phyloP scores from a whole-genome alignment of 2,113 vertebrate species.

The Melospiza georgiana region DNA sequence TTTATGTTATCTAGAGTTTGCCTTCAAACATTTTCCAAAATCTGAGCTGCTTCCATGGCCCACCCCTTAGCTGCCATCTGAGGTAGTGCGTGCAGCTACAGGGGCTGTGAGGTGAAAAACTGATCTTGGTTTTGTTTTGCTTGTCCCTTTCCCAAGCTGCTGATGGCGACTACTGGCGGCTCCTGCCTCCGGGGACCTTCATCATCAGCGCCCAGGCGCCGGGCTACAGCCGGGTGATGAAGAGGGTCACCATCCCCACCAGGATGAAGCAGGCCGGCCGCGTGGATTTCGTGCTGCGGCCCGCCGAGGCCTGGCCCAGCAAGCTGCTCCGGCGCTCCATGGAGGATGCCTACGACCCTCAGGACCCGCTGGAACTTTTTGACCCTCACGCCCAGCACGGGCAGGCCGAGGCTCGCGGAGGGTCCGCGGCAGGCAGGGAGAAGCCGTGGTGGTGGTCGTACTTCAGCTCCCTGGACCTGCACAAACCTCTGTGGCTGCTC shows the following conservation, averaged over 20 bases:
- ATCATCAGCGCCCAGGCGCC: conserved; percentile 85
- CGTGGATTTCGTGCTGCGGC: conserved; percentile 87
- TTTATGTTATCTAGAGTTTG: background rate
- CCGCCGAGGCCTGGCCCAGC: conserved; percentile 70
- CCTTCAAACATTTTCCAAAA: background rate
- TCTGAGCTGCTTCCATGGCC: background rate
- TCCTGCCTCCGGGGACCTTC: conserved; percentile 85
- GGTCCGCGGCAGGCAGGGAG: conserved; percentile 48
- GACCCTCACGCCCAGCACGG: conserved; percentile 70
- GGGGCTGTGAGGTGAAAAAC: accelerated
- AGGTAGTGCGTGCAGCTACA: accelerated
- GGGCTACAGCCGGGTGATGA: conserved; percentile 85
- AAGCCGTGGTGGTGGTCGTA: conserved; percentile 99
- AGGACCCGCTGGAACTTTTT: conserved; percentile 81
- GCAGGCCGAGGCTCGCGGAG: conserved; percentile 54
- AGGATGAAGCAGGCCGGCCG: conserved; percentile 82
- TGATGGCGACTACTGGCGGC: conserved; percentile 92
- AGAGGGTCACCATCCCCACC: conserved; percentile 85
- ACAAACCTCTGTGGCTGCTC: conserved; percentile 90
- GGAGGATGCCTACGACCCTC: conserved; percentile 68
- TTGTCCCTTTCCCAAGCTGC: conserved; percentile 73
- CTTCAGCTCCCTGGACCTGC: conserved; percentile 84
- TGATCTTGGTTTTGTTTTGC: background rate
- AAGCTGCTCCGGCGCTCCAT: conserved; percentile 71
- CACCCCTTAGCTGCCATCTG: background rate